phyloP scores from a whole-genome alignment of 2,888 invertebrate species.

The Lacanobia wlatinum region DNA sequence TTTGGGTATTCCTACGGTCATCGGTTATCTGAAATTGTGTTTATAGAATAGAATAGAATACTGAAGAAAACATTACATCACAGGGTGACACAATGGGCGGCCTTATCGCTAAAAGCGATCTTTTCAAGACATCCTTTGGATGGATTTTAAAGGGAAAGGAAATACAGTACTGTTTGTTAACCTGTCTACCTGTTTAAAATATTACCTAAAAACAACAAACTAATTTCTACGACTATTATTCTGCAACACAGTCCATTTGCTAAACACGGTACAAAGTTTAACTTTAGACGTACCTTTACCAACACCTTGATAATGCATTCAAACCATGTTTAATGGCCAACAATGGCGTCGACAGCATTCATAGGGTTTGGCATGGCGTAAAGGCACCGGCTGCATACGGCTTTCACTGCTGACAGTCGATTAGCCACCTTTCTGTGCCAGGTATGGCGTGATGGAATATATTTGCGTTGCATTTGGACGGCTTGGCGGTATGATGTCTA shows the following conservation, averaged over 20 bases:
- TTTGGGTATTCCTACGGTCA: too few species aligned
- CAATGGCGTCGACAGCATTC: constrained; percentile 48
- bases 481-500: constrained; percentile 16
- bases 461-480: constrained; percentile 57
- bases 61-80: too few species aligned
- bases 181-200: too few species aligned
- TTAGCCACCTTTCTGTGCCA: constrained; percentile 53
- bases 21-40: too few species aligned
- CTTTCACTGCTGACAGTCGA: constrained; percentile 64
- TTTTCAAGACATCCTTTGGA: too few species aligned
- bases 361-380: constrained; percentile 50
- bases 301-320: constrained; percentile 57
- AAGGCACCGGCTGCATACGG: constrained; percentile 45
- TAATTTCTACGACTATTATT: too few species aligned
- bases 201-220: too few species aligned
- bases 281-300: constrained; percentile 23
- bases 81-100: too few species aligned
- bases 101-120: too few species aligned
- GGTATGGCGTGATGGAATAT: constrained; percentile 47
- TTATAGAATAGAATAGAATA: too few species aligned
- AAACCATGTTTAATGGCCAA: constrained; percentile 53
- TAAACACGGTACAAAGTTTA: background rate
- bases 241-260: background rate
- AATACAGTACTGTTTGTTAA: too few species aligned
- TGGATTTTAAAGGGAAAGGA: too few species aligned